These are phyloP conservation scores for Drosophila robusta DNA, from an alignment of 2,888 invertebrate genomes.

Conservation along the genomic window DNA sequence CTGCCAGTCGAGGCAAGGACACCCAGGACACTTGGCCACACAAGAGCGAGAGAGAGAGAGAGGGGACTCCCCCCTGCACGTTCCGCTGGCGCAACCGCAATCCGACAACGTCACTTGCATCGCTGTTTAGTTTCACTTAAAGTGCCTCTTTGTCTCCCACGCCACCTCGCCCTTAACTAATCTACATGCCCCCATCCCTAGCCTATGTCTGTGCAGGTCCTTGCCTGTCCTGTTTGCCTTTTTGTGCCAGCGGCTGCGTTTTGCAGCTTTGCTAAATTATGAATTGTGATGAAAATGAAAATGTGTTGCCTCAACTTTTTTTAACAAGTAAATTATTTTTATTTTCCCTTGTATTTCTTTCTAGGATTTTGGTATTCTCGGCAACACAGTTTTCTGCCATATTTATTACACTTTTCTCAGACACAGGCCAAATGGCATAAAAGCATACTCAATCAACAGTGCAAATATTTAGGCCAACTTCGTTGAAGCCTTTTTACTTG, in stretches of 20 bases:
- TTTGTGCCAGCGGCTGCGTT: conserved; percentile 36
- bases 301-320: conserved; percentile 49
- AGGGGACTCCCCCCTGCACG: not conserved
- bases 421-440: conserved; percentile 10
- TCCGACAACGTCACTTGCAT: conserved; percentile 78
- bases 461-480: conserved; percentile 23
- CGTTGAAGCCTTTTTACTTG: conserved; percentile 4
- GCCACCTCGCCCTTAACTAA: conserved; percentile 4
- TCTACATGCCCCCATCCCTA: not conserved
- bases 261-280: conserved; percentile 56
- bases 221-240: conserved; percentile 42
- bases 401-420: conserved; percentile 33
- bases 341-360: conserved; percentile 11
- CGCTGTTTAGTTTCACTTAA: conserved; percentile 78
- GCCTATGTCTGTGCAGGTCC: conserved; percentile 12
- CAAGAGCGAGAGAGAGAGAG: not conserved
- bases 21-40: conserved; percentile 60
- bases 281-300: conserved; percentile 70
- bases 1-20: conserved; percentile 62
- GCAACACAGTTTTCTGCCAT: conserved; percentile 33
- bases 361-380: conserved; percentile 2
- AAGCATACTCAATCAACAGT: not conserved
- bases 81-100: conserved; percentile 51
- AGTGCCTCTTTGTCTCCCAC: conserved; percentile 69
- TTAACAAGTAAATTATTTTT: conserved; percentile 54